A percentile compares a stretch with the other conserved stretches of the same genome.
Evolutionary conservation across 2,797 vertebrate genomes (phyloP).

Genomic region (Trematomus bernacchii): DNA sequence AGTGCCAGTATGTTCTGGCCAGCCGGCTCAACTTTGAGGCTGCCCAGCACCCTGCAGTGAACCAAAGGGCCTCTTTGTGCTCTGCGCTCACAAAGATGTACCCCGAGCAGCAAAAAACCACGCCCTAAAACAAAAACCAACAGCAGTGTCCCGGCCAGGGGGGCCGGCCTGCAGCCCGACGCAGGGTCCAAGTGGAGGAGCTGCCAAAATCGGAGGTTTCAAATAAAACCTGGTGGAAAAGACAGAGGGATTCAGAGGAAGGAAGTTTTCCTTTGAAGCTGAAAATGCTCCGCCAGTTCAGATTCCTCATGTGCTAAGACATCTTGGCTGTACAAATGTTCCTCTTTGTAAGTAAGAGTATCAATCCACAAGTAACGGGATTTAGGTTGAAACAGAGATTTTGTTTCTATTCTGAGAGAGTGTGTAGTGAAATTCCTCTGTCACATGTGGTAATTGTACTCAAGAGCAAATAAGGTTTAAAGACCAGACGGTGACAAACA

Average conservation of each 20-base stretch:
- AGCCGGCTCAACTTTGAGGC: constrained; percentile 58
- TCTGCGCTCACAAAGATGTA: constrained; percentile 72
- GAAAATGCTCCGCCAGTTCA: constrained; percentile 41
- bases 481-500: constrained; percentile 17
- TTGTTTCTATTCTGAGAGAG: not conserved
- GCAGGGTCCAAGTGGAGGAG: constrained; percentile 38
- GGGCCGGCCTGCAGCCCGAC: constrained; percentile 12
- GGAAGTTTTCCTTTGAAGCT: constrained; percentile 68
- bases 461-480: constrained; percentile 32
- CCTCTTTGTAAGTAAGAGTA: not conserved
- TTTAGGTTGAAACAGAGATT: not conserved
- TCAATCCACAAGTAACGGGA: not conserved
- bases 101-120: constrained; percentile 48
- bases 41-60: constrained; percentile 56
- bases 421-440: not conserved
- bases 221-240: constrained; percentile 63
- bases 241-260: constrained; percentile 58
- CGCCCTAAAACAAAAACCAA: constrained; percentile 61
- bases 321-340: constrained; percentile 10
- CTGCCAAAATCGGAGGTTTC: constrained; percentile 54
- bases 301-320: constrained; percentile 22
- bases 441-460: constrained; percentile 34
- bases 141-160: constrained; percentile 44
- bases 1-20: constrained; percentile 76
- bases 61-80: constrained; percentile 79